phyloP scores from a whole-genome alignment of 2,113 vertebrate species.

The Xiphophorus couchianus region DNA sequence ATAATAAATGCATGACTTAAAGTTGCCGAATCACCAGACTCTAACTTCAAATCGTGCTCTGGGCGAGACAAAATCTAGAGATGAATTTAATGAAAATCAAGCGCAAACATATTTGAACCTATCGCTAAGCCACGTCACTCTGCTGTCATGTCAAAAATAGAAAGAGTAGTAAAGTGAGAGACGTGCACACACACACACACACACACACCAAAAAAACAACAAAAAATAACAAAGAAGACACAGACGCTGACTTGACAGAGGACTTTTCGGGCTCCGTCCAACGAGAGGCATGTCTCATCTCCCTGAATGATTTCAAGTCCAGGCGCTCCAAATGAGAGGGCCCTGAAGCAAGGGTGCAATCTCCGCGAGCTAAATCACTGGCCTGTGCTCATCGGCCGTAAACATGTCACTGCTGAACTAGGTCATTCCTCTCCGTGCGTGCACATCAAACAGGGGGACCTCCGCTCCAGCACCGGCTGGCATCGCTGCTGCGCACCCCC shows the following conservation, averaged over 20 bases:
- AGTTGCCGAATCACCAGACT: too few relatives aligned
- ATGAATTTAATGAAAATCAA: too few relatives aligned
- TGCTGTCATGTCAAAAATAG: conserved; percentile 4
- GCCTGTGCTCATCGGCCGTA: conserved; percentile 75
- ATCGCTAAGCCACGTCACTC: not conserved
- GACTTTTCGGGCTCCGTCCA: conserved; percentile 50
- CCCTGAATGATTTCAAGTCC: conserved; percentile 50
- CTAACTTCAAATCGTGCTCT: too few relatives aligned
- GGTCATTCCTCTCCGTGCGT: conserved; percentile 70
- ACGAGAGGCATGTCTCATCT: conserved; percentile 53
- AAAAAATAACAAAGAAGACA: conserved; percentile 11
- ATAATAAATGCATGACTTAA: too few relatives aligned
- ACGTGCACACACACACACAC: not conserved
- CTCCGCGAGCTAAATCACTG: conserved; percentile 72
- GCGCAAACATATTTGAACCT: not conserved
- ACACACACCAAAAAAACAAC: too few relatives aligned
- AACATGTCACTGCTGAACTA: conserved; percentile 76
- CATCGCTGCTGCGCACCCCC: conserved; percentile 13
- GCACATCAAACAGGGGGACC: conserved; percentile 65
- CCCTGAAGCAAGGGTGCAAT: conserved; percentile 70
- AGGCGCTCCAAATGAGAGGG: conserved; percentile 66
- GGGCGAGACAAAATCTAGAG: too few relatives aligned
- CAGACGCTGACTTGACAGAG: conserved; percentile 15
- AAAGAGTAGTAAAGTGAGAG: conserved; percentile 10
- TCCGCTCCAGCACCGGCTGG: conserved; percentile 21